Conservation (phyloP, 2,888 invertebrate species). For the Oithona nana region DNA sequence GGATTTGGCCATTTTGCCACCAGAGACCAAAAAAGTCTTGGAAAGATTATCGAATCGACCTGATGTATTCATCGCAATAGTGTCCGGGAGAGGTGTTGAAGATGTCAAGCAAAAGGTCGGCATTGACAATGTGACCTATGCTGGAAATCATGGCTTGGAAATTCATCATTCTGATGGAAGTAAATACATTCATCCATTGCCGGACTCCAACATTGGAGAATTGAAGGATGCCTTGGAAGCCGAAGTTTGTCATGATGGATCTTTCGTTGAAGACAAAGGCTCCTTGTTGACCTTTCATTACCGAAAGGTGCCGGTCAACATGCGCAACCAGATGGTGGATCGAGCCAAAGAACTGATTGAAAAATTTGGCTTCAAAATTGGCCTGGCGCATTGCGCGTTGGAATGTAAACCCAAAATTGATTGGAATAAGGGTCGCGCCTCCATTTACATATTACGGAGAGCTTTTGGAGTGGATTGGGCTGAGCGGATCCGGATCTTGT, state of each 20-base stretch:
- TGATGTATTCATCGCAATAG: constrained; percentile 30
- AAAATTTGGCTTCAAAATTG: constrained; percentile 26
- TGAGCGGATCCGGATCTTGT: constrained; percentile 35
- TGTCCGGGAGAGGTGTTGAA: constrained; percentile 29
- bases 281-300: constrained; percentile 30
- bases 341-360: constrained; percentile 27
- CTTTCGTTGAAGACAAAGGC: constrained; percentile 32
- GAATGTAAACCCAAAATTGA: constrained; percentile 75
- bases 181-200: constrained; percentile 29
- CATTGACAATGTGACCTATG: constrained; percentile 30
- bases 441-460: constrained; percentile 69
- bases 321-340: constrained; percentile 24
- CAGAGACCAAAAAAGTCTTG: constrained; percentile 28
- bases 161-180: constrained; percentile 31
- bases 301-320: constrained; percentile 25
- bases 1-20: constrained; percentile 28
- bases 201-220: constrained; percentile 27
- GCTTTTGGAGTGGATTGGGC: constrained; percentile 82
- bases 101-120: constrained; percentile 29
- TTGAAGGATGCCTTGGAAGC: constrained; percentile 47
- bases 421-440: constrained; percentile 78
- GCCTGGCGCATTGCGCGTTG: constrained; percentile 52
- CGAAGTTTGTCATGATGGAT: constrained; percentile 27
- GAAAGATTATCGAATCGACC: constrained; percentile 27
- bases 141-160: constrained; percentile 31